phyloP scores from a whole-genome alignment of 1,140 invertebrate species.

The Rhopalosiphum maidis region DNA sequence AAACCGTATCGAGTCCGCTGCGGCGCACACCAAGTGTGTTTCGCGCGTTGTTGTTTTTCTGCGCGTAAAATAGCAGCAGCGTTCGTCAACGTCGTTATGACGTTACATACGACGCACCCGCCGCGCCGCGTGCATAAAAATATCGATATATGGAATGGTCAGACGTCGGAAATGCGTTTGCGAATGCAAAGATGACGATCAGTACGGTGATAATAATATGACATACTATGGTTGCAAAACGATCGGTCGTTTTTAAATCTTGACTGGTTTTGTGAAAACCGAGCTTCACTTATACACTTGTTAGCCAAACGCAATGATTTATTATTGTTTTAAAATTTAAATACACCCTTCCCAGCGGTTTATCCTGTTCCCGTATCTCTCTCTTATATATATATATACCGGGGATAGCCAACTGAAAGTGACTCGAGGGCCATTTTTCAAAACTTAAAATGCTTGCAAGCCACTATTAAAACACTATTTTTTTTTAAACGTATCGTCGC shows the following conservation, averaged over 20 bases:
- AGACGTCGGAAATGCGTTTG: not conserved
- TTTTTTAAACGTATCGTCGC: not conserved
- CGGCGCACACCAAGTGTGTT: not conserved
- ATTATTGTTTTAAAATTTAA: conserved; percentile 20
- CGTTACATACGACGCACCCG: not conserved
- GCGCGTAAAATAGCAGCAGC: too few species aligned
- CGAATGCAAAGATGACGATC: not conserved
- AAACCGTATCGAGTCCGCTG: not conserved
- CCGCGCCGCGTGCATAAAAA: not conserved
- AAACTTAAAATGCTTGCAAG: not conserved
- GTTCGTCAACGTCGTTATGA: not conserved
- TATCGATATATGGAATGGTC: not conserved
- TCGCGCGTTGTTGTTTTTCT: not conserved
- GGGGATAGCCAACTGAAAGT: not conserved
- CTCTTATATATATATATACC: not conserved
- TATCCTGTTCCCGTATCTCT: not conserved
- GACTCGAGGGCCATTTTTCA: not conserved
- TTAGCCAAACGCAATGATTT: not conserved
- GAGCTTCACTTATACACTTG: not conserved
- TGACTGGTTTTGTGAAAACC: not conserved
- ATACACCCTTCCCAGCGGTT: not conserved
- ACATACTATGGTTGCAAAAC: not conserved
- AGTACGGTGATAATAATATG: too few species aligned
- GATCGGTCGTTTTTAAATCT: not conserved
- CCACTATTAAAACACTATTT: not conserved